Base-by-base conservation (phyloP, 2,888 invertebrate genomes). In the Metopia argyrocephala region DNA sequence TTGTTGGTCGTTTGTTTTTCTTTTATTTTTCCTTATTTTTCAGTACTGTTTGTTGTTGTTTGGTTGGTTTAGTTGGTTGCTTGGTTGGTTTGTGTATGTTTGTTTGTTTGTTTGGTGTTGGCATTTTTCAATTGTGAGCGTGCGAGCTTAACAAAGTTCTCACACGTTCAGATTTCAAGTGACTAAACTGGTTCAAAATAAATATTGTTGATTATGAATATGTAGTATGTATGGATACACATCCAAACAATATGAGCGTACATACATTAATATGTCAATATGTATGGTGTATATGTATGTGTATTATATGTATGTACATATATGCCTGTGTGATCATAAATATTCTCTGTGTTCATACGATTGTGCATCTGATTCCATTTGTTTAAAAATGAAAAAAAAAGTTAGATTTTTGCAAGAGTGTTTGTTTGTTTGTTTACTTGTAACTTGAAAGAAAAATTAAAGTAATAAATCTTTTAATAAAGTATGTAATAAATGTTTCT, bases 101-200 rank as follows among this genome's bases (percentile, higher is more conserved):
- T 38, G 38, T 38, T 3, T 38, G 64, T 50, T 69, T 69, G 6
- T 48, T 68, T 56, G 68, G 31, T 56, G 20, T 57, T 50, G 15
- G n/a, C n/a, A n/a, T n/a, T 38, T 81, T 78, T 78, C 56, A 75
- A 78, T 71, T 70, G 74, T 78, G 78, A 80, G 69, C 78, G 79
- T 83, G 78, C 78, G 78, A 80, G 78, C 78, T 74, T 78, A 81
- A 81, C 78, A 80, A 80, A 82, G 80, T 80, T 82, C 79, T 78
- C 80, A 78, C 80, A 76, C 82, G 76, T 82, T 74, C 70, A 81
- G 81, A 74, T 70, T 70, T 75, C 66, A 78, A 81, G 81, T 78
- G 70, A 70, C 81, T 81, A 81, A 81, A 81, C 81, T 81, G 81
- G 81, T 81, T 81, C 81, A 81, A 81, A 81, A 81, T 75, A 73